Evolutionary conservation across 2,888 invertebrate genomes (phyloP), one percentile per base, ranked within the genome.

Genomic region (Lycaena phlaeas): DNA sequence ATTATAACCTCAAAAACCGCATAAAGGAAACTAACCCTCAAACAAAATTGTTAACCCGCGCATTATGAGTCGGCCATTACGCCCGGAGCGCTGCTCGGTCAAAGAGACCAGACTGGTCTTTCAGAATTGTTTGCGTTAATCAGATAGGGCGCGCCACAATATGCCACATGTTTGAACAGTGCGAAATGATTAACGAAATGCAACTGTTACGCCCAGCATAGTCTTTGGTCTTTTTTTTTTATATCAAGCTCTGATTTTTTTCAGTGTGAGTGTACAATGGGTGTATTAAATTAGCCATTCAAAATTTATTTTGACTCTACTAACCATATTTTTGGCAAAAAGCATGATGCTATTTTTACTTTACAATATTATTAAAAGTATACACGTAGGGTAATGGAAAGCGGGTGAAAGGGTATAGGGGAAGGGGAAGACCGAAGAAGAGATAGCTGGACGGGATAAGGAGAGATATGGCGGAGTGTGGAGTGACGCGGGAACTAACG

Each of bases 61-160:
- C 61, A 64, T 56, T 55, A 52, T 57, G 48, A 45, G 52, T 49
- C 47, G 53, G 55, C 56, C 56, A 60, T 55, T 59, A 44, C 37
- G 53, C 54, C 53, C 39, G 44, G 36, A 53, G 55, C 58, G 46
- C 51, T 50, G 53, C 37, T 37, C 27, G 40, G 48, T 50, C 48
- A 45, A 48, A 50, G 50, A 49, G 46, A 40, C 40, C 44, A 49
- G 46, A 11, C 53, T 17, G 34, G 34, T 56, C 54, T 58, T 60
- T 61, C 61, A 61, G 57, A 57, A 57, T 58, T 75, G 75, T 76
- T 75, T 73, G 74, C 61, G 61, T 58, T 78, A 78, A 77, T 77
- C 76, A 70, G 75, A 75, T 77, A 76, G 64, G 65, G 59, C 58
- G 43, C 42, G 45, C 46, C 41, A 57, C 78, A 78, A 77, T 77